Percentiles rank a stretch among this genome's conserved stretches.
Evolutionary conservation across 2,888 invertebrate genomes (phyloP).

Genomic region (Cosmia trapezina): DNA sequence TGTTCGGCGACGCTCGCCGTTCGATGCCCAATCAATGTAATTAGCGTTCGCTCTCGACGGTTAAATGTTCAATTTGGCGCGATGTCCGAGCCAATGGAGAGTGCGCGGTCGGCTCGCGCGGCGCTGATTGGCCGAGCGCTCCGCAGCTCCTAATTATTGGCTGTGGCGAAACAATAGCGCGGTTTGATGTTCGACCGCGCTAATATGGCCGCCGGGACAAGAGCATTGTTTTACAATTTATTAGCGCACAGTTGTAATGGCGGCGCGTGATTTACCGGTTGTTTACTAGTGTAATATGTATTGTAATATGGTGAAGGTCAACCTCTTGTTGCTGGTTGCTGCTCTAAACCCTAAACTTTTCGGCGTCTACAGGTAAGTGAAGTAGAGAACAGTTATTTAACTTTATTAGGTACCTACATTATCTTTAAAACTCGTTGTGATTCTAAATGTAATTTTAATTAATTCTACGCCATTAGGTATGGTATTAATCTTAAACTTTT

Average conservation of each 20-base stretch:
- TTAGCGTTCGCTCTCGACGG: slow-evolving; percentile 73
- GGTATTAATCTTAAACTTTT: neutral
- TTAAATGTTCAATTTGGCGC: slow-evolving; percentile 75
- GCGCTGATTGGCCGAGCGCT: slow-evolving; percentile 78
- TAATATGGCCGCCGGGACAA: slow-evolving; percentile 79
- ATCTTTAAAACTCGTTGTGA: neutral
- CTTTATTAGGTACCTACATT: neutral
- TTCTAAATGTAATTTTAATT: neutral
- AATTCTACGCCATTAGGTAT: neutral
- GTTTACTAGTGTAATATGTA: slow-evolving; percentile 58
- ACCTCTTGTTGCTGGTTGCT: neutral
- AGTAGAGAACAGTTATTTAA: neutral
- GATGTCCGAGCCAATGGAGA: slow-evolving; percentile 75
- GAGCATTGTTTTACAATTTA: slow-evolving; percentile 75
- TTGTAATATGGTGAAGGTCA: slow-evolving; percentile 1
- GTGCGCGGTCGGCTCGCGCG: slow-evolving; percentile 69
- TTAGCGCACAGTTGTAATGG: slow-evolving; percentile 80
- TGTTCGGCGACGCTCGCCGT: slow-evolving; percentile 39
- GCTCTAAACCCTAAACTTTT: neutral
- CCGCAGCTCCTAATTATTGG: slow-evolving; percentile 82
- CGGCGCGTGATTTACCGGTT: slow-evolving; percentile 72
- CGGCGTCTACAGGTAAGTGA: slow-evolving; percentile 19
- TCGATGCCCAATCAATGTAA: slow-evolving; percentile 81
- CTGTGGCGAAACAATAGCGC: slow-evolving; percentile 78
- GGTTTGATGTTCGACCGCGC: slow-evolving; percentile 70